These are phyloP conservation scores for Pica pica DNA, from an alignment of 2,113 vertebrate genomes.

Conservation along the genomic window DNA sequence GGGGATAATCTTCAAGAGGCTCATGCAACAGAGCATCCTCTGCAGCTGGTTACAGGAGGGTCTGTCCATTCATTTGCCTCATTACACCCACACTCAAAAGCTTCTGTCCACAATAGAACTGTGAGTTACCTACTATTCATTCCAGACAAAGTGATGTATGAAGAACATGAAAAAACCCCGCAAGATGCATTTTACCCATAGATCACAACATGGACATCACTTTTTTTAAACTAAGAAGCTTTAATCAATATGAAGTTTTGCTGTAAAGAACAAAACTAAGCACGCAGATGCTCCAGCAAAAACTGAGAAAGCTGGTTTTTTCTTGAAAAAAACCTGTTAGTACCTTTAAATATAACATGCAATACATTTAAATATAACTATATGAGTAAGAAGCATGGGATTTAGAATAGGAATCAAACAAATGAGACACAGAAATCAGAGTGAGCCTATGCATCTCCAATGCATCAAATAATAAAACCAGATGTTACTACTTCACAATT, in stretches of 20 bases:
- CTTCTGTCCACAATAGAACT: not conserved
- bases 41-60: not conserved
- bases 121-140: not conserved
- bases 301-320: not conserved
- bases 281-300: not conserved
- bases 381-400: not conserved
- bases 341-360: not conserved
- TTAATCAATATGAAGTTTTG: not conserved
- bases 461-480: not conserved
- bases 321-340: not conserved
- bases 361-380: not conserved
- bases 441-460: not conserved
- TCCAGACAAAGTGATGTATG: not conserved
- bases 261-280: not conserved
- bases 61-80: not conserved
- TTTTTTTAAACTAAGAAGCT: not conserved
- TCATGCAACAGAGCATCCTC: not conserved
- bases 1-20: not conserved
- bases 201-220: not conserved
- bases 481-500: conserved; percentile 16
- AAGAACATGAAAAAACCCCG: not conserved
- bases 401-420: not conserved
- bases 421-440: not conserved
- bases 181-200: not conserved
- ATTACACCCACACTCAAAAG: not conserved